Percentiles rank a stretch among this genome's conserved stretches.
Conservation (phyloP, 2,113 vertebrate species). For the Hemicordylus capensis region DNA sequence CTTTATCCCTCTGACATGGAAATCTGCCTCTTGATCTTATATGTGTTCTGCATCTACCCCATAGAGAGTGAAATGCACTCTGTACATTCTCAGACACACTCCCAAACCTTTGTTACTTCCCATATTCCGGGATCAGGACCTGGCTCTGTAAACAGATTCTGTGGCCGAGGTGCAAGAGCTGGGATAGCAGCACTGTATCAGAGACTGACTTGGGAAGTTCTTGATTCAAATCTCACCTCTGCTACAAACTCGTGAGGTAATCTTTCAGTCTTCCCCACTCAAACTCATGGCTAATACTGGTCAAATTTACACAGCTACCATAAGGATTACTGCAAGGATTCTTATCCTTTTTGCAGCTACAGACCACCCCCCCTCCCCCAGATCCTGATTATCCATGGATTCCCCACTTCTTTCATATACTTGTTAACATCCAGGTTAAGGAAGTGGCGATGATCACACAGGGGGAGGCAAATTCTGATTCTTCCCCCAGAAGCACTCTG, state of each 20-base stretch:
- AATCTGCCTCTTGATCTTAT: neutral
- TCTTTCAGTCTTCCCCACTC: too few relatives aligned
- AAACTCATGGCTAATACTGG: too few relatives aligned
- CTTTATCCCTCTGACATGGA: neutral
- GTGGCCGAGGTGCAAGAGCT: neutral
- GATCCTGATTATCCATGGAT: too few relatives aligned
- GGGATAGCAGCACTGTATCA: neutral
- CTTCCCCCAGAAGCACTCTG: too few relatives aligned
- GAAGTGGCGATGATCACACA: too few relatives aligned
- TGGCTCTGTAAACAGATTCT: neutral
- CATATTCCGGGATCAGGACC: neutral
- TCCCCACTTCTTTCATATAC: too few relatives aligned
- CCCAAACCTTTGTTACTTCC: neutral
- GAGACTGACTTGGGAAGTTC: neutral
- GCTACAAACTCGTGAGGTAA: neutral
- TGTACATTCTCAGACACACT: neutral
- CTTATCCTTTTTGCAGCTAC: too few relatives aligned
- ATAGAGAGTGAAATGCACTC: neutral
- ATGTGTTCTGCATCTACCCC: rapidly evolving
- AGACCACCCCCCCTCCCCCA: too few relatives aligned
- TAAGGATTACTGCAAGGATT: too few relatives aligned
- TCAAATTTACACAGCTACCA: too few relatives aligned
- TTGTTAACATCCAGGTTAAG: too few relatives aligned
- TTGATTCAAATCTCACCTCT: neutral
- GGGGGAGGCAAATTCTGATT: too few relatives aligned